Evolutionary conservation across 2,113 vertebrate genomes (phyloP), one percentile per base, ranked within the genome.

Genomic region (Pongo abelii): DNA sequence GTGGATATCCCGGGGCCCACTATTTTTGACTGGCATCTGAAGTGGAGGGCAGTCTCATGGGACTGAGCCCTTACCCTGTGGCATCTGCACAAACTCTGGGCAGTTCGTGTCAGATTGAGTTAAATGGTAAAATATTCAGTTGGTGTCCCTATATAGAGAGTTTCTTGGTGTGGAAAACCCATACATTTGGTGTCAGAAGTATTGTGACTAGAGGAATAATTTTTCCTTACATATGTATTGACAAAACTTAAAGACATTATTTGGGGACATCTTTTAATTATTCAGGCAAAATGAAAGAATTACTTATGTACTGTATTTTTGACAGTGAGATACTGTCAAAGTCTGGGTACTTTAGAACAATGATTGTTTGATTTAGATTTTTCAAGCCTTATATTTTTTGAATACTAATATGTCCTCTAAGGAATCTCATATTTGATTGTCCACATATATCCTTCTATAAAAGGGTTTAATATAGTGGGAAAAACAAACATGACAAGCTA

Each of bases 351-450:
- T 17, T 89, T 72, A 52, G 23, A 92, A 46, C 4, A 93, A 67
- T 59, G 79, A 38, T 27, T 83, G 1, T 50, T 92, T 90, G 84
- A 81, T 88, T 88, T 80, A 77, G 55, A 89, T 79, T 89, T 79
- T 93, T 87, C 22, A 81, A 74, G 20, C 35, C 12, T 95, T 80
- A 6, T 74, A 5, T 80, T 96, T 52, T 97, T 94, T 14, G 77
- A 70, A 78, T 77, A 86, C 30, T 48, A 13, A 10, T 80, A 40
- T 64, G 13, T 40, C 11, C 67, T 87, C n/a, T 86, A 46, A 55
- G 75, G 30, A 70, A 93, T 84, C n/a, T 96, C 72, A 55, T 75
- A 52, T 92, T 93, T 93, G 78, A 80, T 74, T 81, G 14, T 8
- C 16, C 18, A 80, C 16, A 20, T 38, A 25, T 72, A 20, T 86